Conservation (phyloP, 2,888 invertebrate genomes). For the Thereva nobilitata region DNA sequence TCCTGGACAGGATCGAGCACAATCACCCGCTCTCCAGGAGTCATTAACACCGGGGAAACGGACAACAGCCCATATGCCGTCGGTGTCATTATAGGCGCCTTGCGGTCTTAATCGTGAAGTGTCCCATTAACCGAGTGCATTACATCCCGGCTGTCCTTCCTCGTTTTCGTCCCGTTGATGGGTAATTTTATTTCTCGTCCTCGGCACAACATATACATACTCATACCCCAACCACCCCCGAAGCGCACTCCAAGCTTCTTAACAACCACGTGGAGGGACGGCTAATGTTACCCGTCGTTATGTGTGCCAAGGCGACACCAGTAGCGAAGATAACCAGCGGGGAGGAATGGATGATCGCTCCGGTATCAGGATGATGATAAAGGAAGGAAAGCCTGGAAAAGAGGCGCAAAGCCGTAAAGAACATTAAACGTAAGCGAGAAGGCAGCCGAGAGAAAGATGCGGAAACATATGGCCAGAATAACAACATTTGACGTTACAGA, state of each 20-base stretch:
- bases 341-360: slow-evolving; percentile 10
- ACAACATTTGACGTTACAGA: slow-evolving; percentile 7
- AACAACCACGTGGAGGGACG: too few relatives aligned
- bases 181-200: slow-evolving; percentile 14
- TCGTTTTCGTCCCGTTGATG: not conserved
- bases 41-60: slow-evolving; percentile 7
- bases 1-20: not conserved
- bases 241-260: too few relatives aligned
- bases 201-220: too few relatives aligned
- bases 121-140: slow-evolving; percentile 42
- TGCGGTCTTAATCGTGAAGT: slow-evolving; percentile 24
- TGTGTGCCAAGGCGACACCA: too few relatives aligned
- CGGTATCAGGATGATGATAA: not conserved
- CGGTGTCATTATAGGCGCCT: slow-evolving; percentile 20
- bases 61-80: slow-evolving; percentile 21
- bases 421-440: slow-evolving; percentile 24
- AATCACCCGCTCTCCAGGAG: not conserved
- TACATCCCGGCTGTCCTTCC: slow-evolving; percentile 9
- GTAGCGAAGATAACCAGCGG: not conserved
- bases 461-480: slow-evolving; percentile 28
- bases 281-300: too few relatives aligned
- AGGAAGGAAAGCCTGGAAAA: not conserved
- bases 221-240: too few relatives aligned
- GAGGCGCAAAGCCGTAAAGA: slow-evolving; percentile 2
- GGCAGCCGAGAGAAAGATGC: not conserved